Base-by-base conservation (phyloP, 2,797 vertebrate genomes). In the Bovichtus diacanthus region DNA sequence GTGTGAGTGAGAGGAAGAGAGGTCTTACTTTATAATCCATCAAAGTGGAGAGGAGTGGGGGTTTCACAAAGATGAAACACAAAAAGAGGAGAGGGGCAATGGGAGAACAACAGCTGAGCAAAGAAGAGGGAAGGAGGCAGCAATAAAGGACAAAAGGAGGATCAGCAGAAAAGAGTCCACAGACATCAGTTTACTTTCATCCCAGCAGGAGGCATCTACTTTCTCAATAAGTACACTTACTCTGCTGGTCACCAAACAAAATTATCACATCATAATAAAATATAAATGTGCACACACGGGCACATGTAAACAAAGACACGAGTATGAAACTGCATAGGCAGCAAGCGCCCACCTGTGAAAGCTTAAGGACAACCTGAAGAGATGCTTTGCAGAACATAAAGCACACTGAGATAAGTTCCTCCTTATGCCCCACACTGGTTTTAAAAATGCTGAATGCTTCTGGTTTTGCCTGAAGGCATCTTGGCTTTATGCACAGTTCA, bases 111-210 rank as follows among this genome's bases (percentile, higher is more conserved):
- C 36, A 70, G 62, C 56, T 36, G 60, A 63, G 76, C 60, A 70
- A 64, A 76, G 74, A 76, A 15, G 31, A 78, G n/a, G 47, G 70
- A 67, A 66, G 68, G 39, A 60, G 50, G 46, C 67, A 49, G 56
- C 44, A 71, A 72, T 70, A 74, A 77, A 72, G 67, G 81, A 83
- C 76, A 82, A 81, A 66, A 85, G 13, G 36, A 80, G 70, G 74
- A 80, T 83, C 74, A 81, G 75, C 47, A 59, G 38, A 61, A 66
- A 66, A 66, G 58, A 70, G 55, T 76, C 67, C 56, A 74, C 59
- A 83, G 63, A 84, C 59, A 51, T 78, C 49, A 51, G 47, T 80
- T 77, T 76, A 58, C 77, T 86, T 80, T 87, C 53, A 89, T 91
- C 83, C 65, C 78, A 84, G 74, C 81, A 72, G 65, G 79, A 69